Evolutionary conservation across 2,888 invertebrate genomes (phyloP), one percentile per base, ranked within the genome.

Genomic region (Luffia ferchaultella): DNA sequence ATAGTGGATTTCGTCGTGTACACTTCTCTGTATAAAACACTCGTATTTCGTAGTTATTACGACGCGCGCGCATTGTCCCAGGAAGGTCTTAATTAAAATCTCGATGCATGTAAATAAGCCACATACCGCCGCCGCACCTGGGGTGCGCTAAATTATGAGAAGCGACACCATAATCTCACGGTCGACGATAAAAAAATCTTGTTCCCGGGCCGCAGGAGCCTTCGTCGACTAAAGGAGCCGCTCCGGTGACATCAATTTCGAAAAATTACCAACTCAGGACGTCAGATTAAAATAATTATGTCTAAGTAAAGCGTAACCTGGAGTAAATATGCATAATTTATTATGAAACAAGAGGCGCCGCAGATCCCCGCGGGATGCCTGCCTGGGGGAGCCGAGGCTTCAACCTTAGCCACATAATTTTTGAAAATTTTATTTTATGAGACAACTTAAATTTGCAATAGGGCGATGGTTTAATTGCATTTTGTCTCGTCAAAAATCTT

Each of bases 301-400:
- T 69, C 72, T 62, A 67, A 70, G 75, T 74, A 76, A 74, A 74
- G 67, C 70, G 67, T 74, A 67, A 70, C 68, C 67, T 73, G 68
- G 68, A 68, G 68, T 76, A 75, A 76, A 79, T 76, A 76, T 77
- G 76, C 73, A 77, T 76, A 73, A 78, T 76, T 76, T 76, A 76
- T 76, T 76, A 69, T 70, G 71, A 73, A 74, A 70, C 74, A 75
- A 70, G 71, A 74, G 74, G 75, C 71, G 67, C 60, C 60, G 64
- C 64, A 60, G 61, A 64, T 65, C 62, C 57, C 63, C 60, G 30
- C 65, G 62, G 68, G 49, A 42, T 16, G 42, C 20, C 49, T 18
- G 48, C 49, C 40, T 49, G 42, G 30, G 30, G 30, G 30, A 30
- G 30, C 12, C 12, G 5, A 30, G 12, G n/a, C n/a, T 30, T 12